Percentiles rank a stretch among this genome's conserved stretches.
These are phyloP conservation scores for Agrilus mali DNA, from an alignment of 2,888 invertebrate species.

Conservation along the genomic window DNA sequence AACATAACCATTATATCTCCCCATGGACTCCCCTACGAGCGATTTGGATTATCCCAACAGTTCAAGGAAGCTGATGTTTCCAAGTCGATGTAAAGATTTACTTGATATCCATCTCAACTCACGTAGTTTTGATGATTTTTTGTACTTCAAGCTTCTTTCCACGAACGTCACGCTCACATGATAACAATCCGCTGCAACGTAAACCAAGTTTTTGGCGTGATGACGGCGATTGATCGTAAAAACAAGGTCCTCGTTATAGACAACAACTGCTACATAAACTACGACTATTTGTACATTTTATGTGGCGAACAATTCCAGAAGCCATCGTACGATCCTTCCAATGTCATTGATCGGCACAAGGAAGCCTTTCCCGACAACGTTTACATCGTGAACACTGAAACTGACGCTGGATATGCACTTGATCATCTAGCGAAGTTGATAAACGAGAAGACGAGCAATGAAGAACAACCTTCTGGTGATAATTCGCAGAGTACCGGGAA, in stretches of 20 bases:
- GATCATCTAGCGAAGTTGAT: constrained; percentile 25
- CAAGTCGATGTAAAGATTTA: too few species aligned
- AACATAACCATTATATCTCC: constrained; percentile 59
- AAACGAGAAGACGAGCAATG: not conserved
- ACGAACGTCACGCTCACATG: constrained; percentile 17
- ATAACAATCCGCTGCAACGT: constrained; percentile 50
- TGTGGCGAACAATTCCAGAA: constrained; percentile 45
- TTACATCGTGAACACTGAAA: constrained; percentile 45
- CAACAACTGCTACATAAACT: constrained; percentile 31
- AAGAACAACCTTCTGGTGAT: not conserved
- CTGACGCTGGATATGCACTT: constrained; percentile 40
- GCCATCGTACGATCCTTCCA: constrained; percentile 32
- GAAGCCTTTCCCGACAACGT: constrained; percentile 43
- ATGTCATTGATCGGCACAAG: constrained; percentile 21
- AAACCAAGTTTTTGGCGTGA: constrained; percentile 47
- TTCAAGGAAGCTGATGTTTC: too few species aligned
- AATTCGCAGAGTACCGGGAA: too few species aligned
- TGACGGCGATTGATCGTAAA: constrained; percentile 35
- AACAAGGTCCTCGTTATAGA: constrained; percentile 45
- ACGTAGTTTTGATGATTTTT: too few species aligned
- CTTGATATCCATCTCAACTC: too few species aligned
- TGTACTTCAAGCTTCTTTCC: not conserved
- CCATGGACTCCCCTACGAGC: constrained; percentile 36
- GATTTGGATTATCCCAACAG: too few species aligned
- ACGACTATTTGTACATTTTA: constrained; percentile 44